Base-by-base conservation (phyloP, 2,797 vertebrate species). In the Babyrousa celebensis region DNA sequence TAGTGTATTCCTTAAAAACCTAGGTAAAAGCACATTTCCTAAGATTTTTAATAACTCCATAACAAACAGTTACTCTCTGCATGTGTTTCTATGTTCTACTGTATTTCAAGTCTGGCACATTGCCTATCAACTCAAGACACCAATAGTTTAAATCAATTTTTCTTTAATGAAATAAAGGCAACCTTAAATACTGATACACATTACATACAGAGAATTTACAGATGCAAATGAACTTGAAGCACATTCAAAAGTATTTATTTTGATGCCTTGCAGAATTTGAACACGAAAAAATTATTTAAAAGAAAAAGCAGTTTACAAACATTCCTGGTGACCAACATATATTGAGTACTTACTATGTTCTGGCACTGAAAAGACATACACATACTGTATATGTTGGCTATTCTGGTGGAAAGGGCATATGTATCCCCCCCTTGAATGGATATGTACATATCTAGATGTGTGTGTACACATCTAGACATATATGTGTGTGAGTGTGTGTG, bases 161-260 rank as follows among this genome's bases (percentile, higher is more conserved):
- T 95, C 60, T 96, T 96, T 96, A 98, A 97, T 97, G 71, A 97
- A 96, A 96, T 89, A 96, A 91, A 96, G 67, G 8, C 83, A 97
- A 77, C 32, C 43, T 90, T 85, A 94, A 65, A 97, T 27, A 93
- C 54, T 83, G 43, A 78, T 75, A 72, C 68, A 91, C 9, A 89
- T 78, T 89, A 95, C 21, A 94, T 40, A 95, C 40, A 87, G 29
- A 92, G 65, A 78, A 94, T 60, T 96, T 96, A 96, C 52, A 94
- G 72, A 91, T 92, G 43, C 29, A 94, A 95, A 85, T 88, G 7
- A 86, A 95, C 21, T 85, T 75, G 80, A 95, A 40, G 27, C 32
- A 92, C 32, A 92, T 71, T 94, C 63, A 86, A 95, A 89, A 93
- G 67, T 63, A 85, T 40, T 89, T 94, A 5, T 36, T 80, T 84